Percentiles rank a stretch among this genome's conserved stretches.
phyloP scores from a whole-genome alignment of 2,797 vertebrate genomes.

The Halcyon leucocephala region DNA sequence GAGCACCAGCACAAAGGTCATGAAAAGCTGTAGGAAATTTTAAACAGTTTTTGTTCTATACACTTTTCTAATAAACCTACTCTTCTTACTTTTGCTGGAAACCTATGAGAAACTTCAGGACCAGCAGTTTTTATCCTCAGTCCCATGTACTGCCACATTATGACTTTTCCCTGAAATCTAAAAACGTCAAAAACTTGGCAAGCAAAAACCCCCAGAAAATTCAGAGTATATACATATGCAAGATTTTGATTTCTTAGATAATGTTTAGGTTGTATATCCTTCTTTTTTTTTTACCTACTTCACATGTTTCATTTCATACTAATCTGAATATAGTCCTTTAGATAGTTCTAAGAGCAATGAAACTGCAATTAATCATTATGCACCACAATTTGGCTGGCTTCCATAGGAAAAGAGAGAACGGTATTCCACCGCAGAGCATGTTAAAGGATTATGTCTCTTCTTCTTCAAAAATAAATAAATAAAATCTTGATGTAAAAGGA shows the following conservation, averaged over 20 bases:
- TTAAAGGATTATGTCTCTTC: constrained; percentile 6
- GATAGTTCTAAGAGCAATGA: neutral
- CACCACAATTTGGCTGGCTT: neutral
- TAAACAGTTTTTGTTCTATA: neutral
- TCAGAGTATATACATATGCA: neutral
- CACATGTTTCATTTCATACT: constrained; percentile 15
- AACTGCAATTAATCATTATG: neutral
- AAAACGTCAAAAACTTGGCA: neutral
- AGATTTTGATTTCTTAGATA: neutral
- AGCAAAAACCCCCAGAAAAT: neutral
- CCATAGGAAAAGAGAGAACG: neutral
- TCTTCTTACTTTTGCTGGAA: neutral
- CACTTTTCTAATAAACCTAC: neutral
- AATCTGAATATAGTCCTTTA: neutral
- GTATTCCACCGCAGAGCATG: neutral
- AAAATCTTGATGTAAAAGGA: neutral
- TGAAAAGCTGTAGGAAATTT: neutral
- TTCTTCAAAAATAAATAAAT: neutral
- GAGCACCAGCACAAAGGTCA: neutral
- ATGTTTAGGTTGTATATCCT: neutral
- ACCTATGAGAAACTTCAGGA: neutral
- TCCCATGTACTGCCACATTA: neutral
- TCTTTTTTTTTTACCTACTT: neutral
- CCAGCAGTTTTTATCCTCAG: neutral
- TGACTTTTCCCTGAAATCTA: neutral